Evolutionary conservation across 2,797 vertebrate genomes (phyloP).

Genomic region (Uromys caudimaculatus): DNA sequence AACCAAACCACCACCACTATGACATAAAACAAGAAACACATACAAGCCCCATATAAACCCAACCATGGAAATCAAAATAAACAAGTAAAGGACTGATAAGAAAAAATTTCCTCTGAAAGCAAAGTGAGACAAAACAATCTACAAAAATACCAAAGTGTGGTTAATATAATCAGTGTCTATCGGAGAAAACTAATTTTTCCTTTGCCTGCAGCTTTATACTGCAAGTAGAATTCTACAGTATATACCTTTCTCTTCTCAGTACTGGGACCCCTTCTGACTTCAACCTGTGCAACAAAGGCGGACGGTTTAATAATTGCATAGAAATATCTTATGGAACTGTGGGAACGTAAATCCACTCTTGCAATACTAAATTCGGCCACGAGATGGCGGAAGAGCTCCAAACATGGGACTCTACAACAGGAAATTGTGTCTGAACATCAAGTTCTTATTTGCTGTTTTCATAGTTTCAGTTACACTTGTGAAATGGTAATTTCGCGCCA

Average conservation of each 20-base stretch:
- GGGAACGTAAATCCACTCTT: conserved; percentile 43
- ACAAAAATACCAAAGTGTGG: neutral
- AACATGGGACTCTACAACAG: conserved; percentile 45
- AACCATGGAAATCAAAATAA: neutral
- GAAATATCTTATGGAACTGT: neutral
- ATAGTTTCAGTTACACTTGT: conserved; percentile 41
- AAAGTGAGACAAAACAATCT: neutral
- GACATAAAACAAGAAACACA: neutral
- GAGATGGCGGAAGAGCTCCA: conserved; percentile 88
- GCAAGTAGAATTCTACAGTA: neutral
- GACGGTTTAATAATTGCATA: neutral
- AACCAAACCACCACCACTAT: neutral
- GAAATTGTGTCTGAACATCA: conserved; percentile 47
- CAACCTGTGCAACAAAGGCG: no score
- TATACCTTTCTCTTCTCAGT: no score
- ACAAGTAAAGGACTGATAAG: neutral
- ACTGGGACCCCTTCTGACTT: neutral
- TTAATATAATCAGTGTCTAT: neutral
- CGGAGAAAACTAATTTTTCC: neutral
- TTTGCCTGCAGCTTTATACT: neutral
- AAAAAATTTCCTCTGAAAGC: neutral
- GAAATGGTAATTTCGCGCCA: neutral
- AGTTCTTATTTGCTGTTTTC: conserved; percentile 48
- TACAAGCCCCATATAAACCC: neutral
- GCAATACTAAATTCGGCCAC: conserved; percentile 83